Base-by-base conservation (phyloP, 2,113 vertebrate species). In the Microcebus tavaratra region DNA sequence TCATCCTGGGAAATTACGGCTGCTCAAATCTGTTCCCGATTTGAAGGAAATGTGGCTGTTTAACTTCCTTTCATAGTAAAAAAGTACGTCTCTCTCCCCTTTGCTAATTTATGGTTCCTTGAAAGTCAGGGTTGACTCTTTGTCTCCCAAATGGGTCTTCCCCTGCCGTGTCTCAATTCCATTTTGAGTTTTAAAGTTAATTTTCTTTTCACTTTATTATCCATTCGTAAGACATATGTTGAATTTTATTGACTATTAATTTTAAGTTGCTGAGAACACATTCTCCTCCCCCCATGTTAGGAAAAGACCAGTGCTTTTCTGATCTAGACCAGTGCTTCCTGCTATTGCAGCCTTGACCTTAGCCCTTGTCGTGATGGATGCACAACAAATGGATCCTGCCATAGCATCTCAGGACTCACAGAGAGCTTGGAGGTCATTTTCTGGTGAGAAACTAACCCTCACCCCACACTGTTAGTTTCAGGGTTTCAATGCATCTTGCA, bases 371-470 rank as follows among this genome's bases (percentile, higher is more conserved):
- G 50, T 95, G 95, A 93, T 61, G 29, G 45, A 96, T 97, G 75
- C 13, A 8, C 36, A 75, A 36, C 87, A 89, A 86, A 88, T 70
- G 92, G 61, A 63, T 53, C n/a, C 21, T 59, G 55, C 91, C 73
- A 34, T 29, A 76, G 73, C 59, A 63, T 82, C 53, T 80, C 25
- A 86, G 73, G 68, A 72, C 53, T 53, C 53, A 57, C 6, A 73
- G 86, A 72, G 96, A 89, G 45, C 31, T 78, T 53, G 25, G 95
- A 95, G 86, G 91, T 85, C 75, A 85, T 55, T 68, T 82, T 93
- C 73, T 97, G 27, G 67, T 88, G 82, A 96, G 82, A 91, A 96
- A 78, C 72, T 81, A 68, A 92, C 23, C 45, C 65, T 92, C 18
- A 39, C 8, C 63, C 61, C n/a, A 63, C 23, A 72, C 36, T 89